Base-by-base conservation (phyloP, 1,140 invertebrate species). In the Trichonephila clavata region DNA sequence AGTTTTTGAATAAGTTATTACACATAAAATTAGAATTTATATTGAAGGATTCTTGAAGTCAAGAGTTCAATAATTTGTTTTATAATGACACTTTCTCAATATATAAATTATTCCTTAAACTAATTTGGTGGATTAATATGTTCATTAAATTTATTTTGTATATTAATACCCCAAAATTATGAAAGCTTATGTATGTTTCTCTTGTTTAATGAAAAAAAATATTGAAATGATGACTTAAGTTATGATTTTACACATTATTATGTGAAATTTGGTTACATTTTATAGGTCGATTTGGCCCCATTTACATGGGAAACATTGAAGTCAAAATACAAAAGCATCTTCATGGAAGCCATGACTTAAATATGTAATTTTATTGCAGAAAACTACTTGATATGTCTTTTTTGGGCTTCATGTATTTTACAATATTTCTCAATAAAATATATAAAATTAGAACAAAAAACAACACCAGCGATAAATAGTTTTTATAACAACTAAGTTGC, bases 381-480 rank as follows among this genome's bases (percentile, higher is more conserved):
- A 77, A 77, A 39, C 32, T 77, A 77, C 24, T 68, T 77, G 71
- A 77, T 77, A 77, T 77, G 71, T 77, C 32, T 77, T 27, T 77
- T 77, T 77, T 77, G 71, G 71, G 71, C 71, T 77, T 77, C 71
- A 32, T 18, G 16, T 77, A 77, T 39, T 2, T 32, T 77, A 77
- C 71, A 77, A 77, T 77, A 77, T 77, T 27, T 77, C 13, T 77
- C 71, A 32, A 77, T 77, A 77, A 32, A 77, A 77, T 18, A 77
- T 14, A 39, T 77, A 77, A 77, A 77, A 77, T 18, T 77, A 32
- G 14, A 68, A 77, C 24, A 71, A 71, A 2, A 32, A 71, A 71
- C 68, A 77, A 77, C 71, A 77, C 71, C 13, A 39, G 68, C 13
- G 27, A 77, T 5, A 77, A 77, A 7, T 32, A 77, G 27, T 32